Conservation (phyloP, 2,888 invertebrate genomes). For the Antheraea yamamai region DNA sequence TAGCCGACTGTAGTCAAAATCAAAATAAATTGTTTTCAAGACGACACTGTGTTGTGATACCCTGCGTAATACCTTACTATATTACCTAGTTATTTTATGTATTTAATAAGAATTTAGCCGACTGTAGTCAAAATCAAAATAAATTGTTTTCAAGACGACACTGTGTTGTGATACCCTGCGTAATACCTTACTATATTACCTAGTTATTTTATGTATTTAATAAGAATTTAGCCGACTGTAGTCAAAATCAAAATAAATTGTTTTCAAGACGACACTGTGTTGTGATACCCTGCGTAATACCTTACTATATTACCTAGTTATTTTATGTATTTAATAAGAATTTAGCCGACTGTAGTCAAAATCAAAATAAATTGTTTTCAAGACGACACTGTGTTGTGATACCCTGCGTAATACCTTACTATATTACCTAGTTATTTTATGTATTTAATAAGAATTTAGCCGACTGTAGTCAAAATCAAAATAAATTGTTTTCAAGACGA, state of each 20-base stretch:
- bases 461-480: no score
- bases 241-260: constrained; percentile 56
- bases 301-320: constrained; percentile 33
- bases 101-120: neutral
- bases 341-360: no score
- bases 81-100: constrained; percentile 26
- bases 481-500: no score
- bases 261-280: constrained; percentile 36
- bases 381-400: no score
- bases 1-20: no score
- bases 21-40: constrained; percentile 60
- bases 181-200: constrained; percentile 31
- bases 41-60: constrained; percentile 33
- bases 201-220: constrained; percentile 18
- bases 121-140: constrained; percentile 41
- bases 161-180: constrained; percentile 34
- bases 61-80: constrained; percentile 32
- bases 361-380: no score
- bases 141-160: constrained; percentile 49
- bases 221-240: no score
- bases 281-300: constrained; percentile 33
- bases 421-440: no score
- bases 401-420: no score
- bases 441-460: no score
- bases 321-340: neutral